Evolutionary conservation across 2,113 vertebrate species (phyloP).

Genomic region (Onychostruthus taczanowskii): DNA sequence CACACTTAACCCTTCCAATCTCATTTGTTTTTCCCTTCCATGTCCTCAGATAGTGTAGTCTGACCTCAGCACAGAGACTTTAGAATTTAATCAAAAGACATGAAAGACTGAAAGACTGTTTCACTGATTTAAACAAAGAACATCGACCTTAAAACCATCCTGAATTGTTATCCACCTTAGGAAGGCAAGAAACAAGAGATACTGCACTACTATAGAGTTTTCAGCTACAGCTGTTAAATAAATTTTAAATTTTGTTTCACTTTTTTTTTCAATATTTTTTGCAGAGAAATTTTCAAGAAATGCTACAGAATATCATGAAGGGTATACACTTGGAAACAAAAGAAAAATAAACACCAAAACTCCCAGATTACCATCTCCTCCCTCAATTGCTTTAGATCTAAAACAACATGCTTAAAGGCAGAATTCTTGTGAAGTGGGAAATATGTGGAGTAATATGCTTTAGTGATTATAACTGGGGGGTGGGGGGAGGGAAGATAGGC

Average conservation of each 20-base stretch:
- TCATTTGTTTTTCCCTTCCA: neutral
- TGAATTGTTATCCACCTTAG: neutral
- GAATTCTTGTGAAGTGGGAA: neutral
- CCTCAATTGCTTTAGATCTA: neutral
- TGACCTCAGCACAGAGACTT: neutral
- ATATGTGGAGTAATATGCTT: neutral
- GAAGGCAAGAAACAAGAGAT: neutral
- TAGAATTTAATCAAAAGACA: neutral
- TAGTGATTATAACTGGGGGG: neutral
- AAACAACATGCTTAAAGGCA: neutral
- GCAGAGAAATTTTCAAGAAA: neutral
- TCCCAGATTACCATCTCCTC: neutral
- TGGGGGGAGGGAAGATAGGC: fast-evolving
- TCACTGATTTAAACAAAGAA: neutral
- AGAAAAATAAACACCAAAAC: neutral
- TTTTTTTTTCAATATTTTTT: neutral
- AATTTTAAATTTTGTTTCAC: neutral
- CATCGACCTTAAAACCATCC: neutral
- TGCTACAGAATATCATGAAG: neutral
- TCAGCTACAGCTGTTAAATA: neutral
- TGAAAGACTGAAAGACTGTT: neutral
- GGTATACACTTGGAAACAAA: fast-evolving
- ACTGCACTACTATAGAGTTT: neutral
- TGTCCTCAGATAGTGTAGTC: neutral
- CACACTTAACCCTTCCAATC: neutral